Evolutionary conservation across 2,113 vertebrate species (phyloP).

Genomic region (Ceyx melanurus): DNA sequence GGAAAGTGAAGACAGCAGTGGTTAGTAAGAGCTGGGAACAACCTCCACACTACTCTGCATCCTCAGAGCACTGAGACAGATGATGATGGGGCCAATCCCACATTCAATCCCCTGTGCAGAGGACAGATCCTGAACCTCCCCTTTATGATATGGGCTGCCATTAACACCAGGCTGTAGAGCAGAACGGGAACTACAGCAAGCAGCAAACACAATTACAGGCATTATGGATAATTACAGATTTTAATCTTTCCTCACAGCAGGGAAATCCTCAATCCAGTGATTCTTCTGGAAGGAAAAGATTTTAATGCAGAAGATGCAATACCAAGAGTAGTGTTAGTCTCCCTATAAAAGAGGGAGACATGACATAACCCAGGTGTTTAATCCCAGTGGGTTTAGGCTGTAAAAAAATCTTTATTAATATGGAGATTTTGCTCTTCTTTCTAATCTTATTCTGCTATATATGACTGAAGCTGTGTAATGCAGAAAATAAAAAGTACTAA

Average conservation of each 20-base stretch:
- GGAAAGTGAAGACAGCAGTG: background rate
- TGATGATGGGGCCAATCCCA: rapidly evolving
- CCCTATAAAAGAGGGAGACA: background rate
- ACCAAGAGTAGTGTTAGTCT: background rate
- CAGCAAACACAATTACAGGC: background rate
- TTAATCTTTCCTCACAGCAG: background rate
- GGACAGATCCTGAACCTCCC: background rate
- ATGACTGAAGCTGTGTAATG: background rate
- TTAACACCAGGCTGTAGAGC: background rate
- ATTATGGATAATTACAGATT: background rate
- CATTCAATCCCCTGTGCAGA: rapidly evolving
- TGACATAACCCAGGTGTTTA: background rate
- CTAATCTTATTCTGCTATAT: background rate
- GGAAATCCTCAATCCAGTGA: background rate
- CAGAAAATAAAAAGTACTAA: background rate
- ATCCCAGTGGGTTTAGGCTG: background rate
- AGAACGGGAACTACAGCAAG: background rate
- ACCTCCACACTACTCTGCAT: rapidly evolving
- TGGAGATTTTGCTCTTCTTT: background rate
- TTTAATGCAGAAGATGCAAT: background rate
- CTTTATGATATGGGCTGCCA: background rate
- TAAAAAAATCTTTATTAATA: background rate
- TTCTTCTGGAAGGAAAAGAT: background rate
- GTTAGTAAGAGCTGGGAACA: background rate
- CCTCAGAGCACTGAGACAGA: background rate